Evolutionary conservation across 2,888 invertebrate genomes (phyloP).

Genomic region (Eristalis intricaria): DNA sequence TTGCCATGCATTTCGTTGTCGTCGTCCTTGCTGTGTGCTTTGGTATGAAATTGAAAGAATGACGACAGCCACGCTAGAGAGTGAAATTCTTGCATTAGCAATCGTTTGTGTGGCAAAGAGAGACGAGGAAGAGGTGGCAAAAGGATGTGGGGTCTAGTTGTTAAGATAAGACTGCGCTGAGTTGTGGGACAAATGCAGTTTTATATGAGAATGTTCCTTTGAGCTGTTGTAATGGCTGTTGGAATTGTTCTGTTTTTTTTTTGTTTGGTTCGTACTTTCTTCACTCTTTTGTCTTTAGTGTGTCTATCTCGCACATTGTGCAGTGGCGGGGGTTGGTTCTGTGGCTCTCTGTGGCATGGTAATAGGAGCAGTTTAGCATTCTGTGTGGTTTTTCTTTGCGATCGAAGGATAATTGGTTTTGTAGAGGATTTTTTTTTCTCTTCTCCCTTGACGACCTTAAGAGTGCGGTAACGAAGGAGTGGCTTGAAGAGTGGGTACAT

Average conservation of each 20-base stretch:
- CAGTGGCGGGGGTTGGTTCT: background rate
- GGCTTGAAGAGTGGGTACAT: background rate
- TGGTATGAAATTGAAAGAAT: slow-evolving; percentile 59
- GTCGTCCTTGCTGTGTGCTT: background rate
- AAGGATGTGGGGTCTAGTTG: slow-evolving; percentile 38
- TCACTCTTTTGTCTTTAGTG: background rate
- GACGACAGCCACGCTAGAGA: slow-evolving; percentile 28
- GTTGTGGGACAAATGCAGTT: slow-evolving; percentile 47
- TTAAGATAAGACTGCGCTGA: slow-evolving; percentile 60
- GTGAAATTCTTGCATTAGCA: slow-evolving; percentile 44
- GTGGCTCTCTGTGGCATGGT: slow-evolving; percentile 14
- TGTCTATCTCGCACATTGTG: background rate
- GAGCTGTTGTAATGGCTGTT: slow-evolving; percentile 36
- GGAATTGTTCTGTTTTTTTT: background rate
- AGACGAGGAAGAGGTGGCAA: background rate
- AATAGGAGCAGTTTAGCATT: slow-evolving; percentile 40
- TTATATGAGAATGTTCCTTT: slow-evolving; percentile 46
- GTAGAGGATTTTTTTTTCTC: background rate
- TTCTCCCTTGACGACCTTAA: background rate
- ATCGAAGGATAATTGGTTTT: slow-evolving; percentile 56
- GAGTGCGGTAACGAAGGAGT: background rate
- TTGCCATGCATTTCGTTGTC: slow-evolving; percentile 45
- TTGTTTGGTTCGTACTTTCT: background rate
- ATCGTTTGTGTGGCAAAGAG: slow-evolving; percentile 23
- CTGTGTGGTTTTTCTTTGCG: slow-evolving; percentile 33